Conservation (phyloP, 2,888 invertebrate genomes). For the Seladonia tumulorum region DNA sequence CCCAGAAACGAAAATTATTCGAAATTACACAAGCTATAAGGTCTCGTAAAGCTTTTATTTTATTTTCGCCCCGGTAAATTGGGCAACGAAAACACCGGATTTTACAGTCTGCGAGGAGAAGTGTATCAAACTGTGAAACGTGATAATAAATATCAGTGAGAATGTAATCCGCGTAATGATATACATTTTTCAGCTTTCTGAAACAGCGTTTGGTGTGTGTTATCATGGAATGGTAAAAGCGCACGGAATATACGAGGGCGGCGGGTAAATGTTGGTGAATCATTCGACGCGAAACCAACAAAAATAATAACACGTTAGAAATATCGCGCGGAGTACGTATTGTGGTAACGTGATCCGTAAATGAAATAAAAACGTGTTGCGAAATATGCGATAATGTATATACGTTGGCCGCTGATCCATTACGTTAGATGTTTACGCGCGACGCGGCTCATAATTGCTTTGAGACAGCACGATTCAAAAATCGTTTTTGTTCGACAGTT, state of each 20-base stretch:
- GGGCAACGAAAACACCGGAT: neutral
- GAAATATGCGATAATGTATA: neutral
- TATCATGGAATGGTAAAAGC: constrained; percentile 12
- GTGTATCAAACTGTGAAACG: neutral
- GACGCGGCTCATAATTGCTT: neutral
- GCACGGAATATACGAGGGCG: neutral
- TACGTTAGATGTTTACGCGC: neutral
- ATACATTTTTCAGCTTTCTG: constrained; percentile 14
- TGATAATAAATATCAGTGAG: constrained; percentile 32
- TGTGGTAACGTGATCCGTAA: constrained; percentile 10
- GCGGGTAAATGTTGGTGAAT: constrained; percentile 18
- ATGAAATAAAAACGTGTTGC: constrained; percentile 18
- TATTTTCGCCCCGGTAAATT: neutral
- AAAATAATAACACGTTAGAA: constrained; percentile 77
- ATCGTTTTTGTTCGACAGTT: neutral
- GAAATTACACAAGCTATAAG: neutral
- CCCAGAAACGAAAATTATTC: neutral
- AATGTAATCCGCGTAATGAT: constrained; percentile 2
- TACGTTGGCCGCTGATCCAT: neutral
- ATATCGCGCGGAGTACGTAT: constrained; percentile 50
- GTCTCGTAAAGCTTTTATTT: constrained; percentile 4
- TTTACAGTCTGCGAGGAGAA: neutral
- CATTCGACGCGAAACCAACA: constrained; percentile 37
- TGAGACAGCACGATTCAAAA: neutral
- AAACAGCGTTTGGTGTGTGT: neutral